These are phyloP conservation scores for Brachionus asplanchnoidis DNA, from an alignment of 1,140 invertebrate species.

Conservation along the genomic window DNA sequence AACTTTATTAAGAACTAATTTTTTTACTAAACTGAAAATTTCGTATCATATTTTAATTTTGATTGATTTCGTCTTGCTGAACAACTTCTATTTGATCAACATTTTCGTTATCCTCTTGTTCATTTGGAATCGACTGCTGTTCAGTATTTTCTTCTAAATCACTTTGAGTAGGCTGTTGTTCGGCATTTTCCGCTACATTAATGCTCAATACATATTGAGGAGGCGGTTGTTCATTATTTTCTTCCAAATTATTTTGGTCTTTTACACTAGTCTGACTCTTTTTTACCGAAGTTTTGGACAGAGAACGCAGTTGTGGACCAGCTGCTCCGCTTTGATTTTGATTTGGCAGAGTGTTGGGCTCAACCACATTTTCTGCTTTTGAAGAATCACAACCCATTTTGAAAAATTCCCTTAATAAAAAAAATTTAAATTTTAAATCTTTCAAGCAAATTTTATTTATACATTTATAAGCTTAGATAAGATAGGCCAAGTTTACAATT, in stretches of 20 bases:
- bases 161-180: neutral
- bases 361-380: neutral
- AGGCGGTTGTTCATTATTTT: neutral
- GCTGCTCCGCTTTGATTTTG: neutral
- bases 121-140: neutral
- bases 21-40: neutral
- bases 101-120: neutral
- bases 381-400: slow-evolving; percentile 30
- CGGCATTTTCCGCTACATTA: too few relatives aligned
- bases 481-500: neutral
- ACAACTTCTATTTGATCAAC: neutral
- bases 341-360: neutral
- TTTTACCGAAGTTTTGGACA: neutral
- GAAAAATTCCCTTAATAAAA: neutral
- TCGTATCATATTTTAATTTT: neutral
- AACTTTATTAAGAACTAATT: neutral
- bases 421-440: neutral
- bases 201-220: too few relatives aligned
- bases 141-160: neutral
- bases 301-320: neutral
- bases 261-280: neutral
- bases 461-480: neutral
- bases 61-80: neutral
- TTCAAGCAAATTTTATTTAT: neutral
- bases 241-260: neutral